A percentile compares a stretch with the other conserved stretches of the same genome.
These are phyloP conservation scores for Uria lomvia DNA, from an alignment of 2,113 vertebrate species.

Conservation along the genomic window DNA sequence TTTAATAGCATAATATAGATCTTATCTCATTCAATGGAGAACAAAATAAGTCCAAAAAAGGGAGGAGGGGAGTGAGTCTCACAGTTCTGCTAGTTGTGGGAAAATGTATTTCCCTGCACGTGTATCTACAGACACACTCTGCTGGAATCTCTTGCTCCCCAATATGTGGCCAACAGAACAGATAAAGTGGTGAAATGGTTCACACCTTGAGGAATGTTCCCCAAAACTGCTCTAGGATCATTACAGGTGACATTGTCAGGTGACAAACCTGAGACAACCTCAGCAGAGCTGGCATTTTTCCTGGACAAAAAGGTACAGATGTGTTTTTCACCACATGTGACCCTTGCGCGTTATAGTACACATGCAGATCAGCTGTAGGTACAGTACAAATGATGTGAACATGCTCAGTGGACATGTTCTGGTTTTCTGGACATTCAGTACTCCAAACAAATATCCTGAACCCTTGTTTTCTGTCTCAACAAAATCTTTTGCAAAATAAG, in stretches of 20 bases:
- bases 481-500: not conserved
- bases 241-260: not conserved
- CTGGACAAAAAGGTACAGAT: not conserved
- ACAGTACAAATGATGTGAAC: not conserved
- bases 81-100: not conserved
- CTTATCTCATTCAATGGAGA: not conserved
- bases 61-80: not conserved
- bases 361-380: not conserved
- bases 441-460: not conserved
- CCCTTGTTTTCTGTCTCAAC: not conserved
- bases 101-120: not conserved
- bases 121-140: not conserved
- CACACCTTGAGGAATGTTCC: not conserved
- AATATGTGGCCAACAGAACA: not conserved
- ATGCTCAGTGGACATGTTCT: not conserved
- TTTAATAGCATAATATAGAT: not conserved
- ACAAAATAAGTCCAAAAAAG: not conserved
- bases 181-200: not conserved
- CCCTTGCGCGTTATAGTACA: not conserved
- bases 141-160: not conserved
- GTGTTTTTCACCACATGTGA: not conserved
- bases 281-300: not conserved
- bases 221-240: not conserved
- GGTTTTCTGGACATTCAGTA: not conserved
- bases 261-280: not conserved